These are phyloP conservation scores for Phengaris arion DNA, from an alignment of 2,888 invertebrate genomes.

Conservation along the genomic window DNA sequence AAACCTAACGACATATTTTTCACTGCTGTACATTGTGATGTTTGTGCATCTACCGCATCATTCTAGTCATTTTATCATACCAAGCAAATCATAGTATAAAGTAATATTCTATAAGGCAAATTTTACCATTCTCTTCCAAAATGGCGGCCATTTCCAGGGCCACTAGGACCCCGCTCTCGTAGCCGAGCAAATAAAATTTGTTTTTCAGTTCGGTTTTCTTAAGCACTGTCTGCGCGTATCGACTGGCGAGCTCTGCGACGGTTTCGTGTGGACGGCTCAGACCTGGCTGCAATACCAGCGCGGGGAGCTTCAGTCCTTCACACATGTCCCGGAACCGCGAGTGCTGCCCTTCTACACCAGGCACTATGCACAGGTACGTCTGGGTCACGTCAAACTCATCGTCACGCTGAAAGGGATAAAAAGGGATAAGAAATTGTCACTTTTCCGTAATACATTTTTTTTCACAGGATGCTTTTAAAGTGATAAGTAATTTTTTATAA, in stretches of 20 bases:
- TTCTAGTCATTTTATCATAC: too few species aligned
- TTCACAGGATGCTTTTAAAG: too few species aligned
- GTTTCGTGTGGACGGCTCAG: slow-evolving; percentile 48
- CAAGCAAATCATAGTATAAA: too few species aligned
- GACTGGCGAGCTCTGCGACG: slow-evolving; percentile 45
- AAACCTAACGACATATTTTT: too few species aligned
- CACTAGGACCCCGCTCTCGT: slow-evolving; percentile 47
- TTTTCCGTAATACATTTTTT: too few species aligned
- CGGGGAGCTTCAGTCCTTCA: slow-evolving; percentile 51
- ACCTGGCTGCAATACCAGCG: slow-evolving; percentile 52
- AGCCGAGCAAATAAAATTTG: slow-evolving; percentile 47
- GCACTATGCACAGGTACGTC: slow-evolving; percentile 50
- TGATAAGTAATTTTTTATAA: too few species aligned
- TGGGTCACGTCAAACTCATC: slow-evolving; percentile 49
- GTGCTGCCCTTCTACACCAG: slow-evolving; percentile 54
- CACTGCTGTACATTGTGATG: too few species aligned
- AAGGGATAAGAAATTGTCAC: not conserved
- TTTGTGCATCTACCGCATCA: too few species aligned
- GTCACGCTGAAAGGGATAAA: slow-evolving; percentile 42
- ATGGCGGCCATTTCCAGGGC: slow-evolving; percentile 49
- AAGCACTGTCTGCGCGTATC: slow-evolving; percentile 45
- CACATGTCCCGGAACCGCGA: slow-evolving; percentile 47
- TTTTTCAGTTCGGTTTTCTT: slow-evolving; percentile 40
- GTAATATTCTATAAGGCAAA: not conserved
- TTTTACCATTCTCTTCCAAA: slow-evolving; percentile 47